Base-by-base conservation (phyloP, 2,113 vertebrate species). In the Geococcyx californianus region DNA sequence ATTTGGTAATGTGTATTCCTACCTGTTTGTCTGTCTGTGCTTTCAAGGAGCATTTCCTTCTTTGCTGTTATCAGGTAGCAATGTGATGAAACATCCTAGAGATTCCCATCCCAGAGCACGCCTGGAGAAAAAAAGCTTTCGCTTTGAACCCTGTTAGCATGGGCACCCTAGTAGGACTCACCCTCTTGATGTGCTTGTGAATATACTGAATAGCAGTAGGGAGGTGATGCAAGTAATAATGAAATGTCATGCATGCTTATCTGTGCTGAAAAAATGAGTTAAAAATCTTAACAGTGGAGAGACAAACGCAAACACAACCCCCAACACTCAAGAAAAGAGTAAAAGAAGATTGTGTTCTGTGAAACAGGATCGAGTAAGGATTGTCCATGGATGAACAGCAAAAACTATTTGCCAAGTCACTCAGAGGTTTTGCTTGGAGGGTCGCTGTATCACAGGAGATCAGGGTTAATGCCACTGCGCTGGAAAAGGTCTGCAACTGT, bases 91-190 rank as follows among this genome's bases (percentile, higher is more conserved):
- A 5, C 6, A 28, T 52, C 36, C 13, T 54, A 2, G 2, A 38
- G 4, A 20, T 84, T 88, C 34, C 34, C 47, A 60, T 66, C 20
- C 51, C 20, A 55, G 38, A 72, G 7, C 10, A 21, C 1, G 2
- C 13, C 7, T 10, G 3, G 1, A 2, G 2, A n/a, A 26, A 4
- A 64, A 16, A 15, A 44, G 2, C 20, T 29, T 7, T 55, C 78
- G 13, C 23, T 80, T 89, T 70, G 56, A 55, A 45, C 8, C 17
- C 11, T 36, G 16, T 31, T 56, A 52, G 33, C 12, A 26, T 9
- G 17, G 28, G 31, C 21, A 68, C 7, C 17, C 24, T 42, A 16
- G 26, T 16, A 8, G 17, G 16, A 40, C 7, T 11, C 13, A 26
- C 13, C 8, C 0, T 86, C 13, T 13, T 44, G 29, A 23, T 76